Conservation (phyloP, 2,113 vertebrate species). For the Nibea albiflora region DNA sequence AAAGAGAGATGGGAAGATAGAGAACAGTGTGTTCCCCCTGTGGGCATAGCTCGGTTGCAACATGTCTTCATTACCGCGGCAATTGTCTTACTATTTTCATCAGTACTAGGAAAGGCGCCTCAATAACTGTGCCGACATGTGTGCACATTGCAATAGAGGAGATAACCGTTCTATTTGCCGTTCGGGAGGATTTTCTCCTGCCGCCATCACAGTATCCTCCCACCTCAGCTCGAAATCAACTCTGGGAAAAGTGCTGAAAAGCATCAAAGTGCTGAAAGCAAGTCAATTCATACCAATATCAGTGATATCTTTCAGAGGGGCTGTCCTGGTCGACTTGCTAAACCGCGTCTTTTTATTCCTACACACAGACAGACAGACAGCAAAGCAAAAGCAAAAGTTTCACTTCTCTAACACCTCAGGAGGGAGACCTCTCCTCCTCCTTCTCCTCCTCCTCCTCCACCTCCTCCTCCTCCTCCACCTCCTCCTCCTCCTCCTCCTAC, state of each 20-base stretch:
- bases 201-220: slow-evolving; percentile 25
- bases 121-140: slow-evolving; percentile 38
- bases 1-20: slow-evolving; percentile 59
- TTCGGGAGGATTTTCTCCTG: slow-evolving; percentile 25
- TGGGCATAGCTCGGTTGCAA: slow-evolving; percentile 74
- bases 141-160: slow-evolving; percentile 36
- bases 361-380: slow-evolving; percentile 66
- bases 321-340: slow-evolving; percentile 63
- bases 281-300: slow-evolving; percentile 56
- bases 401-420: slow-evolving; percentile 77
- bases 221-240: slow-evolving; percentile 47
- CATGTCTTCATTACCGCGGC: slow-evolving; percentile 76
- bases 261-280: slow-evolving; percentile 60
- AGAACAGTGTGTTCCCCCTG: slow-evolving; percentile 69
- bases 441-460: slow-evolving; percentile 49
- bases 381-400: slow-evolving; percentile 79
- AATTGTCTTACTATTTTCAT: slow-evolving; percentile 76
- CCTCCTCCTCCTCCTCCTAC: slow-evolving; percentile 54
- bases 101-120: slow-evolving; percentile 53
- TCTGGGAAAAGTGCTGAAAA: slow-evolving; percentile 52
- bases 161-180: slow-evolving; percentile 48
- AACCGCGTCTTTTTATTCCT: slow-evolving; percentile 68
- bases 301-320: slow-evolving; percentile 60
- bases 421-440: slow-evolving; percentile 70
- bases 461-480: slow-evolving; percentile 47